phyloP scores from a whole-genome alignment of 2,888 invertebrate species.

The Dichetophora obliterata region DNA sequence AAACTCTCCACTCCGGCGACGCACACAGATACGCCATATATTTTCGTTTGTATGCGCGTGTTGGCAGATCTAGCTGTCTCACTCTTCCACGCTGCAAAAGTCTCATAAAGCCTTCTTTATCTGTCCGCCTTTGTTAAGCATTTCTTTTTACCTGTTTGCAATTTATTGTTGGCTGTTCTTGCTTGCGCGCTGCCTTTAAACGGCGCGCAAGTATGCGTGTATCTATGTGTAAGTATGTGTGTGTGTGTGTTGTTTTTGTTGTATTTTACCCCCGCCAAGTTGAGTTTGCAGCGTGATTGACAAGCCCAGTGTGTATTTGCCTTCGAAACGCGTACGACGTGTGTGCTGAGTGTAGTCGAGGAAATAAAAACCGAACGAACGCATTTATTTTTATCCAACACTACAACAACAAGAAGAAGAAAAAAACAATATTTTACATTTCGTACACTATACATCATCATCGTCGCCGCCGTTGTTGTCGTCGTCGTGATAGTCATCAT shows the following conservation, averaged over 20 bases:
- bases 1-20: neutral
- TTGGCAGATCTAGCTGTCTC: neutral
- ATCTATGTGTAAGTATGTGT: constrained; percentile 47
- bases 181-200: neutral
- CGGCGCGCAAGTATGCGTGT: constrained; percentile 36
- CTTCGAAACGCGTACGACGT: constrained; percentile 71
- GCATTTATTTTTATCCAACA: constrained; percentile 42
- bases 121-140: neutral
- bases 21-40: neutral
- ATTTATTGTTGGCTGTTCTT: constrained; percentile 1
- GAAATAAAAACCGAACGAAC: constrained; percentile 47
- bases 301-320: constrained; percentile 71
- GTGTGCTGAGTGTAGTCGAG: constrained; percentile 61
- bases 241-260: constrained; percentile 47
- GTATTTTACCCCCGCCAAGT: constrained; percentile 64
- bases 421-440: constrained; percentile 33
- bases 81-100: neutral
- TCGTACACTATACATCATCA: constrained; percentile 45
- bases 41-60: neutral
- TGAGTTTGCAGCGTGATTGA: constrained; percentile 67
- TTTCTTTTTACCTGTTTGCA: constrained; percentile 7
- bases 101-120: neutral
- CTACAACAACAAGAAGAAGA: constrained; percentile 34
- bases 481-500: constrained; percentile 8
- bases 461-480: constrained; percentile 38